Conservation (phyloP, 2,797 vertebrate species). For the Sebastes trivittatus region DNA sequence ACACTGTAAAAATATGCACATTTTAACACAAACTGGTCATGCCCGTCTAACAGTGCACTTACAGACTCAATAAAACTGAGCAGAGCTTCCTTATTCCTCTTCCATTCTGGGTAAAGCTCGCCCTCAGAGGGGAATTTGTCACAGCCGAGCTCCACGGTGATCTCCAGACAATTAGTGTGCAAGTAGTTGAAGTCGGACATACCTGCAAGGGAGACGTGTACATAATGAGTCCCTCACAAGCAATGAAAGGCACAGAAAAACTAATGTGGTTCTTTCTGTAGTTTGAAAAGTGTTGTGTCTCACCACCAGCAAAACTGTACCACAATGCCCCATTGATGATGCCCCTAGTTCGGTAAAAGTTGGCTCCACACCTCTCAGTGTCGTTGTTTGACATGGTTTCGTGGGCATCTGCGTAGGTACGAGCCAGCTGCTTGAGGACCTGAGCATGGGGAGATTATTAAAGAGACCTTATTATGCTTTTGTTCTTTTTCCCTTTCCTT, state of each 20-base stretch:
- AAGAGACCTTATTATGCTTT: not conserved
- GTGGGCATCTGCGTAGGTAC: conserved; percentile 91
- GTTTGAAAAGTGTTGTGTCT: conserved; percentile 33
- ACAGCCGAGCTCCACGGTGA: conserved; percentile 96
- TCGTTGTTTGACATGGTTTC: conserved; percentile 91
- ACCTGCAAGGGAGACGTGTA: conserved; percentile 73
- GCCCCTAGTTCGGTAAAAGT: conserved; percentile 87
- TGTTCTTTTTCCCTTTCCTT: no score
- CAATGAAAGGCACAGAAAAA: not conserved
- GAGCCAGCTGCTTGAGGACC: conserved; percentile 92
- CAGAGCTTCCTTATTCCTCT: conserved; percentile 93
- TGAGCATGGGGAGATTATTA: conserved; percentile 52
- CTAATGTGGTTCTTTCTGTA: not conserved
- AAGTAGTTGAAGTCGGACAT: conserved; percentile 99
- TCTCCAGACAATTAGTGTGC: conserved; percentile 96
- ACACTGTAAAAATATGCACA: not conserved
- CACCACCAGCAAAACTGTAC: conserved; percentile 99
- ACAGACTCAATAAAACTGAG: conserved; percentile 94
- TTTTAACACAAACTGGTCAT: not conserved
- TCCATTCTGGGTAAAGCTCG: conserved; percentile 93
- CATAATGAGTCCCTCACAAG: not conserved
- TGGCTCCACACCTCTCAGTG: conserved; percentile 91
- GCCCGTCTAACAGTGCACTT: conserved; percentile 44
- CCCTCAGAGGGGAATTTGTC: conserved; percentile 93
- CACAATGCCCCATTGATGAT: conserved; percentile 96